Evolutionary conservation across 2,888 invertebrate genomes (phyloP).

Genomic region (Ditylenchus weischeri): DNA sequence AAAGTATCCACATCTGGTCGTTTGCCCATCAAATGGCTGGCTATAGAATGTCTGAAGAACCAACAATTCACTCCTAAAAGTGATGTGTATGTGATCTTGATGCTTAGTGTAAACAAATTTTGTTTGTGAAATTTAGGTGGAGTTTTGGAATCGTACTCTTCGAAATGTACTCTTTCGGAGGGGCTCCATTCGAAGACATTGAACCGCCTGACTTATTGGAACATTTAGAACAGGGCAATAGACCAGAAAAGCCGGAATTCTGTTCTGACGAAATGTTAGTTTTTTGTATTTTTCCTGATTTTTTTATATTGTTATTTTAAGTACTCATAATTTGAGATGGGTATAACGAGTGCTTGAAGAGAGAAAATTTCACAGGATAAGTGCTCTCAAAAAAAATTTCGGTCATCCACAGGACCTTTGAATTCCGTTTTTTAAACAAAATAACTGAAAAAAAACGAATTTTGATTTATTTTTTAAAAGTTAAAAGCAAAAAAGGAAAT

Average conservation of each 20-base stretch:
- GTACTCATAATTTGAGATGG: too few relatives aligned
- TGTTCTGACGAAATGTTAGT: conserved; percentile 48
- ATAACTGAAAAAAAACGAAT: too few relatives aligned
- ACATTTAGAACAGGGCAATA: conserved; percentile 42
- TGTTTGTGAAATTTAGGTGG: conserved; percentile 37
- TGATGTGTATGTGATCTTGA: conserved; percentile 42
- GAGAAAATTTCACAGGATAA: too few relatives aligned
- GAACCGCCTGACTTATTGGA: conserved; percentile 44
- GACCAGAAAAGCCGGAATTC: conserved; percentile 45
- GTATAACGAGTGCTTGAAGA: too few relatives aligned
- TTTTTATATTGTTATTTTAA: too few relatives aligned
- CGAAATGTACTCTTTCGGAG: conserved; percentile 55
- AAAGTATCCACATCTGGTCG: conserved; percentile 35
- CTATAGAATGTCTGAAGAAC: conserved; percentile 45
- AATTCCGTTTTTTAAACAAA: too few relatives aligned
- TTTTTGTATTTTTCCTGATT: neutral
- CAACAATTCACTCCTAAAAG: conserved; percentile 48
- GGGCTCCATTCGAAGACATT: conserved; percentile 46
- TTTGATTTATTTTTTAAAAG: too few relatives aligned
- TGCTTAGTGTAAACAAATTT: neutral
- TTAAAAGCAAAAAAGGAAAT: too few relatives aligned
- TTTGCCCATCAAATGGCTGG: conserved; percentile 55
- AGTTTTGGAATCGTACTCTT: conserved; percentile 51
- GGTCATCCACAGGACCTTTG: too few relatives aligned
- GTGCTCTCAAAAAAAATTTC: too few relatives aligned